A percentile compares a stretch with the other conserved stretches of the same genome.
Evolutionary conservation across 2,113 vertebrate genomes (phyloP).

Genomic region (Rostratula benghalensis): DNA sequence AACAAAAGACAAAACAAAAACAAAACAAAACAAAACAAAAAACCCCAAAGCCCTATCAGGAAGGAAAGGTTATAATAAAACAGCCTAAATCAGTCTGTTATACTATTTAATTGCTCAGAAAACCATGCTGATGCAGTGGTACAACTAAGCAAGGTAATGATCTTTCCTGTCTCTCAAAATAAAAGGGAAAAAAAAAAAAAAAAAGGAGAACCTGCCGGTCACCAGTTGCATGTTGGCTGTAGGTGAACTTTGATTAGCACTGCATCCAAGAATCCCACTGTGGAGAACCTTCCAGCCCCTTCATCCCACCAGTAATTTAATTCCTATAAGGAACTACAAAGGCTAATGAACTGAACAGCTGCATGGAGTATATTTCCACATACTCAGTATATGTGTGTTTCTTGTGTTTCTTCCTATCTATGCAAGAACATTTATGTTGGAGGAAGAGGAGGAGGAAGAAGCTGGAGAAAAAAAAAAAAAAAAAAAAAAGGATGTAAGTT

Average conservation of each 20-base stretch:
- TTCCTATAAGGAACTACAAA: constrained; percentile 5
- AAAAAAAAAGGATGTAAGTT: neutral
- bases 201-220: neutral
- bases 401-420: neutral
- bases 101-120: neutral
- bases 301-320: neutral
- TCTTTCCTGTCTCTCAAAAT: neutral
- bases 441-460: neutral
- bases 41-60: neutral
- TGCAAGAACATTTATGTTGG: neutral
- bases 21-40: constrained; percentile 37
- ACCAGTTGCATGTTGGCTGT: neutral
- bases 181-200: neutral
- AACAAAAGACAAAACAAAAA: constrained; percentile 14
- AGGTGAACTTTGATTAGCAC: neutral
- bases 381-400: neutral
- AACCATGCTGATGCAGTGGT: neutral
- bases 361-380: neutral
- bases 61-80: constrained; percentile 42
- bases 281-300: neutral
- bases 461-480: neutral
- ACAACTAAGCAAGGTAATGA: constrained; percentile 16
- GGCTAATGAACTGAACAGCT: constrained; percentile 24
- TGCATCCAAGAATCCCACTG: neutral
- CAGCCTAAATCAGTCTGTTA: neutral